These are phyloP conservation scores for Alexandromys fortis DNA, from an alignment of 2,113 vertebrate genomes.

Conservation along the genomic window DNA sequence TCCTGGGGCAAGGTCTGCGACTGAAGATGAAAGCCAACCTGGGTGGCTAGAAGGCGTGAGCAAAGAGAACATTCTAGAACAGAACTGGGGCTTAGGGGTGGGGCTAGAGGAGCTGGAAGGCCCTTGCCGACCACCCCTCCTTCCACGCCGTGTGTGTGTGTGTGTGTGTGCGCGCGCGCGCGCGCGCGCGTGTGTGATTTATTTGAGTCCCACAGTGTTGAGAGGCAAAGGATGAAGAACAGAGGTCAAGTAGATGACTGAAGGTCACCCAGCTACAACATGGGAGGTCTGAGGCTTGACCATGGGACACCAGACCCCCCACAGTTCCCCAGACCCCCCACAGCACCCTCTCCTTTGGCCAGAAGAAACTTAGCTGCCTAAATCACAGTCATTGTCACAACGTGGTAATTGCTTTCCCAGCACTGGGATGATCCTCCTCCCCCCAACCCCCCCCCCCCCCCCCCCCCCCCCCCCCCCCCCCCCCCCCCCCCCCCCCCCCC, in stretches of 20 bases:
- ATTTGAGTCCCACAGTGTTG: background rate
- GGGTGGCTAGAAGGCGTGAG: background rate
- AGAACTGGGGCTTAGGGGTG: background rate
- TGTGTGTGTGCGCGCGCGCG: background rate
- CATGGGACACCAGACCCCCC: background rate
- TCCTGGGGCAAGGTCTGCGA: background rate
- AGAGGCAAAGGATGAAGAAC: background rate
- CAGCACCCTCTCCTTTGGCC: no score
- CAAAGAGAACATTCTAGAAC: background rate
- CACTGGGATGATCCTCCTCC: no score
- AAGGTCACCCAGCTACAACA: background rate
- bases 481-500: rapidly evolving
- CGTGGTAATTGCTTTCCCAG: rapidly evolving
- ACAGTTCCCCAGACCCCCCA: background rate
- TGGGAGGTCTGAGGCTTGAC: background rate
- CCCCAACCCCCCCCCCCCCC: rapidly evolving
- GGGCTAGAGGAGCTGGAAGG: background rate
- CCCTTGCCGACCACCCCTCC: background rate
- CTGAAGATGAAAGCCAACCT: background rate
- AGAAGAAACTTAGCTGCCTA: background rate
- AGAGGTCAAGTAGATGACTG: background rate
- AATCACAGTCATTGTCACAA: background rate
- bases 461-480: no score
- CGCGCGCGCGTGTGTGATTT: background rate
- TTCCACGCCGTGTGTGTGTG: background rate